A percentile compares a stretch with the other conserved stretches of the same genome.
Conservation (phyloP, 1,140 invertebrate genomes). For the Hormaphis cornu region DNA sequence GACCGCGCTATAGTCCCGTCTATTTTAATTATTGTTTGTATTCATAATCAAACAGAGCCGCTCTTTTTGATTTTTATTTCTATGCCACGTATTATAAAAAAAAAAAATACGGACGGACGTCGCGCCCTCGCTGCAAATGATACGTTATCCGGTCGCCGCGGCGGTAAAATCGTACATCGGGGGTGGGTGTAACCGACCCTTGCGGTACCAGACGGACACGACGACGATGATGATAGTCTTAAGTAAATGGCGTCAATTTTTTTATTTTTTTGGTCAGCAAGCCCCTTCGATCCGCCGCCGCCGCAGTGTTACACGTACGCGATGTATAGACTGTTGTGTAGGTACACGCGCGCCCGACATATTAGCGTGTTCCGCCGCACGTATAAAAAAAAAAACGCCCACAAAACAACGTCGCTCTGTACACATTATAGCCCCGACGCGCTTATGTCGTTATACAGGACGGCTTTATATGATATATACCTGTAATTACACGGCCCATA, state of each 20-base stretch:
- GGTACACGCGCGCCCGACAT: neutral
- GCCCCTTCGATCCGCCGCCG: neutral
- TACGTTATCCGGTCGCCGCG: conserved; percentile 16
- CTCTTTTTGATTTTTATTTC: neutral
- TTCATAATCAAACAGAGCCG: conserved; percentile 23
- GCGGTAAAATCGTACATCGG: neutral
- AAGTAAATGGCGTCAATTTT: conserved; percentile 32
- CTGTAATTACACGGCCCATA: conserved; percentile 19
- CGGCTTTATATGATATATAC: conserved; percentile 26
- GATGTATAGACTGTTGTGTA: neutral
- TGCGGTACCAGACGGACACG: neutral
- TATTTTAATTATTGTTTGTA: conserved; percentile 25
- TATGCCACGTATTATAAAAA: too few relatives aligned
- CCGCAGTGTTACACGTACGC: neutral
- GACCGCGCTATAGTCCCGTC: neutral
- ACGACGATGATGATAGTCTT: conserved; percentile 27
- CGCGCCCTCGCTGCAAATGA: conserved; percentile 17
- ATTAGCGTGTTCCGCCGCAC: conserved; percentile 20
- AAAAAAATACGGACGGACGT: neutral
- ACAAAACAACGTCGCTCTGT: conserved; percentile 19
- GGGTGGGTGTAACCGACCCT: conserved; percentile 29
- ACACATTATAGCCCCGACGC: conserved; percentile 6
- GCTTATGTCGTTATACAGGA: conserved; percentile 27
- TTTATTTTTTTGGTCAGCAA: conserved; percentile 26
- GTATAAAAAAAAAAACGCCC: neutral